These are phyloP conservation scores for Trachurus trachurus DNA, from an alignment of 2,797 vertebrate species.

Conservation along the genomic window DNA sequence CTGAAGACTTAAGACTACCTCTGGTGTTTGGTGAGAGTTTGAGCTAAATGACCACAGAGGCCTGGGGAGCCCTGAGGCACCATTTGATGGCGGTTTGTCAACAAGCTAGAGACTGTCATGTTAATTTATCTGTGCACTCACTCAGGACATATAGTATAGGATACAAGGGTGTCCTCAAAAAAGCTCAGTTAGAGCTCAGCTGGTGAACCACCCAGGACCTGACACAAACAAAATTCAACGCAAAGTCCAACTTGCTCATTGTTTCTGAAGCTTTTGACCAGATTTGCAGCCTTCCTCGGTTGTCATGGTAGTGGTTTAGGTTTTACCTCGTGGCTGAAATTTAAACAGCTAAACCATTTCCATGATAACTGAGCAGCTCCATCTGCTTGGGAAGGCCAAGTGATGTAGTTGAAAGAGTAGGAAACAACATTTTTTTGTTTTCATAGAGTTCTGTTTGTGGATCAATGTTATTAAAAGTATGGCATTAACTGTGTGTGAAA, in stretches of 20 bases:
- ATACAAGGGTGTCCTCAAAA: neutral
- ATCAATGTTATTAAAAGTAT: neutral
- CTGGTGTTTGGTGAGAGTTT: conserved; percentile 34
- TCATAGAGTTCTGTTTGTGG: neutral
- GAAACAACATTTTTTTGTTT: neutral
- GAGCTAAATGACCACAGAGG: conserved; percentile 45
- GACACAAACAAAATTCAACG: neutral
- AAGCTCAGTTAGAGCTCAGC: neutral
- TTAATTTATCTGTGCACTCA: conserved; percentile 50
- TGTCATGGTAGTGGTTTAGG: conserved; percentile 9
- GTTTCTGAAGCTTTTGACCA: neutral
- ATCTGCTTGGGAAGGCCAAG: neutral
- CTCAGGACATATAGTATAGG: conserved; percentile 18
- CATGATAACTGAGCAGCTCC: conserved; percentile 23
- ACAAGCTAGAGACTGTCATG: conserved; percentile 57
- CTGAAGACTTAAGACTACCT: conserved; percentile 44
- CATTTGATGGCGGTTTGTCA: conserved; percentile 46
- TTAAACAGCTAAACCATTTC: conserved; percentile 2
- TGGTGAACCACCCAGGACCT: neutral
- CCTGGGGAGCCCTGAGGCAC: conserved; percentile 43
- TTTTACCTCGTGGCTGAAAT: conserved; percentile 12
- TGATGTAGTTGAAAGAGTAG: neutral
- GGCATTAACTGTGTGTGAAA: neutral
- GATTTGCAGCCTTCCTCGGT: neutral
- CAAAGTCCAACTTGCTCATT: neutral